A percentile compares a stretch with the other conserved stretches of the same genome.
These are phyloP conservation scores for Gallinago jamesoni DNA, from an alignment of 2,113 vertebrate species.

Conservation along the genomic window DNA sequence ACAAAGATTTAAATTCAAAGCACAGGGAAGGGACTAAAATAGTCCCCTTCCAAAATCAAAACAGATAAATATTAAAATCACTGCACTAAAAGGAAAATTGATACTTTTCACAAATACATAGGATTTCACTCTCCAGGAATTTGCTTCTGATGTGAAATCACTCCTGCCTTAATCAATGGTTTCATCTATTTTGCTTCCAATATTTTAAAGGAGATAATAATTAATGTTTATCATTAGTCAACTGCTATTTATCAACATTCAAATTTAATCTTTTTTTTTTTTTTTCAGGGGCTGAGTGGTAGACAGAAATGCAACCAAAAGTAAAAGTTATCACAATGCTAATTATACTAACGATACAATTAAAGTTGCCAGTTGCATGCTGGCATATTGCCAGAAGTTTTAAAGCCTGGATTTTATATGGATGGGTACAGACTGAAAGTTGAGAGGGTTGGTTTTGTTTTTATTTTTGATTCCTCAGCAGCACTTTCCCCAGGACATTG, in stretches of 20 bases:
- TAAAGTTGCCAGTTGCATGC: not conserved
- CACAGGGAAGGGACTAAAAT: not conserved
- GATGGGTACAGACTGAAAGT: not conserved
- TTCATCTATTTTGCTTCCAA: not conserved
- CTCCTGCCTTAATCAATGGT: not conserved
- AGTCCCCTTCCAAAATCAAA: not conserved
- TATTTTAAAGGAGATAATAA: not conserved
- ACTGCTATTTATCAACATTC: not conserved
- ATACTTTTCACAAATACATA: not conserved
- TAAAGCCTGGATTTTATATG: not conserved
- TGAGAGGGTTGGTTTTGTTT: not conserved
- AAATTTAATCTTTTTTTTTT: not conserved
- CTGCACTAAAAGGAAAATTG: not conserved
- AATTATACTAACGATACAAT: not conserved
- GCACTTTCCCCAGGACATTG: not conserved
- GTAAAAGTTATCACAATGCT: not conserved
- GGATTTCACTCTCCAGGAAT: not conserved
- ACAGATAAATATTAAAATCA: not conserved
- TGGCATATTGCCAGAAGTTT: not conserved
- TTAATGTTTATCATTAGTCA: not conserved
- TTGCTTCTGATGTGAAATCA: not conserved
- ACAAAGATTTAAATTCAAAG: not conserved
- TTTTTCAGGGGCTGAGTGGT: not conserved
- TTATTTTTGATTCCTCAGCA: not conserved
- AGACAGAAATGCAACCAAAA: not conserved